phyloP scores from a whole-genome alignment of 2,797 vertebrate genomes.

The Salmo trutta region DNA sequence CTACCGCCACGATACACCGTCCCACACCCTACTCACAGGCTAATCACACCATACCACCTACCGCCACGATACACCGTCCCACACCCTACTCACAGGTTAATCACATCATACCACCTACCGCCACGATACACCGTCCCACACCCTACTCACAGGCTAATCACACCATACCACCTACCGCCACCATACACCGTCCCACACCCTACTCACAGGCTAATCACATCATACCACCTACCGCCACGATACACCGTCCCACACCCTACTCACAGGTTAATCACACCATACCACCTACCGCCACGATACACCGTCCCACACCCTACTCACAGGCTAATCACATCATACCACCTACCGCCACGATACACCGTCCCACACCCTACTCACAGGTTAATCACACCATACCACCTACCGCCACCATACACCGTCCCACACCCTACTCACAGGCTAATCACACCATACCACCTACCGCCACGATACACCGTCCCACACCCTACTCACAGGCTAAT shows the following conservation, averaged over 20 bases:
- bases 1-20: constrained; percentile 54
- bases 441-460: not conserved
- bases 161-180: not conserved
- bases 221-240: not conserved
- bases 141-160: not conserved
- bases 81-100: constrained; percentile 34
- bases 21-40: constrained; percentile 44
- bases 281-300: constrained; percentile 33
- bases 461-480: constrained; percentile 64
- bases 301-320: constrained; percentile 60
- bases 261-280: not conserved
- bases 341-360: constrained; percentile 53
- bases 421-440: constrained; percentile 43
- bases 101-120: not conserved
- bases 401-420: constrained; percentile 52
- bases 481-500: not conserved
- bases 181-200: constrained; percentile 66
- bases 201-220: not conserved
- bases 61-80: constrained; percentile 58
- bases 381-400: not conserved
- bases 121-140: constrained; percentile 65
- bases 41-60: not conserved
- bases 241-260: constrained; percentile 68
- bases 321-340: not conserved
- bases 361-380: constrained; percentile 45